These are phyloP conservation scores for Cephus runcator DNA, from an alignment of 2,888 invertebrate species.

Conservation along the genomic window DNA sequence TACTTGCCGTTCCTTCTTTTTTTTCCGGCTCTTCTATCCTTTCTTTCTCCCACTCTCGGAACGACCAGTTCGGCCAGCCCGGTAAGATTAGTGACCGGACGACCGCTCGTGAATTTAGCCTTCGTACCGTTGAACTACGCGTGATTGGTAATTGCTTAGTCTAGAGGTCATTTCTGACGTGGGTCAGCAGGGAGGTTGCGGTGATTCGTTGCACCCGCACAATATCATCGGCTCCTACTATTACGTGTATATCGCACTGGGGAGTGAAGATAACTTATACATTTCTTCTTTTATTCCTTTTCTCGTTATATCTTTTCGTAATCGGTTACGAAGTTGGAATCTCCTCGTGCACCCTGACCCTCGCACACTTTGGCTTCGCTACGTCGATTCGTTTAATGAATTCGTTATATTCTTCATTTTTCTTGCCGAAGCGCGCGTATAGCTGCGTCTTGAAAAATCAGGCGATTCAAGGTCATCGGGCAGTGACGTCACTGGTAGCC, in stretches of 20 bases:
- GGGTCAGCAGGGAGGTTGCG: neutral
- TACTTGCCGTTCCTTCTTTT: neutral
- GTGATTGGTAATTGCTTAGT: conserved; percentile 44
- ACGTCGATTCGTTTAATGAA: neutral
- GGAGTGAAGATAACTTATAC: neutral
- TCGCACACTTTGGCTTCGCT: neutral
- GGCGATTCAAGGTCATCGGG: conserved; percentile 11
- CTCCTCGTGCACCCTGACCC: neutral
- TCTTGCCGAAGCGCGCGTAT: neutral
- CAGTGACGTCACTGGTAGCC: conserved; percentile 30
- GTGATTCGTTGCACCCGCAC: neutral
- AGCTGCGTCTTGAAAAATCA: neutral
- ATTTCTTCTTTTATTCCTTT: neutral
- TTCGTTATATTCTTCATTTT: neutral
- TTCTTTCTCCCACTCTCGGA: neutral
- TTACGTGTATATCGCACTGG: neutral
- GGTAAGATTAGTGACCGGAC: conserved; percentile 26
- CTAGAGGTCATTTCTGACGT: conserved; percentile 14
- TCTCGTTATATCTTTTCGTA: neutral
- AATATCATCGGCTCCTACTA: neutral
- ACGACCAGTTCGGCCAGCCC: neutral
- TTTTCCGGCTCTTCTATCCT: neutral
- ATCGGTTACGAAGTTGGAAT: neutral
- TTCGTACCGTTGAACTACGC: conserved; percentile 32
- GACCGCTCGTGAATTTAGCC: conserved; percentile 37